phyloP scores from a whole-genome alignment of 2,888 invertebrate species.

The Hypomecis atomaria region DNA sequence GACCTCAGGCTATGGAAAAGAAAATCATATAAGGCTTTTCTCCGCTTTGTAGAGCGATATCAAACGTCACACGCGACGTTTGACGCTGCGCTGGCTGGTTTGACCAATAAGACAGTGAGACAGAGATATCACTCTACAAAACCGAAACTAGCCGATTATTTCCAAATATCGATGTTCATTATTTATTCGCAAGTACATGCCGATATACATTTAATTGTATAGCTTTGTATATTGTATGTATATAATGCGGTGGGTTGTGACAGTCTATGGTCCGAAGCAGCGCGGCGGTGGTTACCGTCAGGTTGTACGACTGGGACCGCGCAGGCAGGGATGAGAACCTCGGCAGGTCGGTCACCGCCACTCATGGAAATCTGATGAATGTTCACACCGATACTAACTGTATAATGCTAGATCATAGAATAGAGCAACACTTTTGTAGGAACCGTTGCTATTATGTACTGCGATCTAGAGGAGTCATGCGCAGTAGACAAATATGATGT shows the following conservation, averaged over 20 bases:
- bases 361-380: slow-evolving; percentile 34
- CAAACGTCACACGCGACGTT: no score
- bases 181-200: no score
- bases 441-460: not conserved
- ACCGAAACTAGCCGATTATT: no score
- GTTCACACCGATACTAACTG: slow-evolving; percentile 42
- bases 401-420: slow-evolving; percentile 34
- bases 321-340: slow-evolving; percentile 96
- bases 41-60: no score
- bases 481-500: no score
- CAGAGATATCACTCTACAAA: no score
- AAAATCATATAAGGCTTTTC: no score
- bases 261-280: slow-evolving; percentile 75
- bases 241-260: slow-evolving; percentile 73
- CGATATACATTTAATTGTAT: not conserved
- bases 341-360: slow-evolving; percentile 90
- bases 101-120: no score
- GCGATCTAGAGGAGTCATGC: no score
- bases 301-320: slow-evolving; percentile 96
- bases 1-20: no score
- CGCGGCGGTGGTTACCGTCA: slow-evolving; percentile 74
- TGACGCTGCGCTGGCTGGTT: no score
- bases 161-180: no score
- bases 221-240: slow-evolving; percentile 51
- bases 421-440: slow-evolving; percentile 24